A percentile compares a stretch with the other conserved stretches of the same genome.
These are phyloP conservation scores for Syritta pipiens DNA, from an alignment of 2,888 invertebrate species.

Conservation along the genomic window DNA sequence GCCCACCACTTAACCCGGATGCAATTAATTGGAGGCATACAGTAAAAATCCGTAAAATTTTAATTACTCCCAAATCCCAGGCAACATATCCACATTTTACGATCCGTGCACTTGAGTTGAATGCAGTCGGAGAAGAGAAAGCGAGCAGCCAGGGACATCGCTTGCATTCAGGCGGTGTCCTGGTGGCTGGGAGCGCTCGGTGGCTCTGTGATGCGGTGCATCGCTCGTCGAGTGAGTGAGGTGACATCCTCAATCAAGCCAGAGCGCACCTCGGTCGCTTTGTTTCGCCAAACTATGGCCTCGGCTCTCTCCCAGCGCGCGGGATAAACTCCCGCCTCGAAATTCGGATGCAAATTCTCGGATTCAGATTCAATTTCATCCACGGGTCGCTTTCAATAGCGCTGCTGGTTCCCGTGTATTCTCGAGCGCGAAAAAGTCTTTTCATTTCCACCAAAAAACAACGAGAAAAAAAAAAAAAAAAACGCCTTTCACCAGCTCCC, in stretches of 20 bases:
- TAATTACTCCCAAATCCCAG: conserved; percentile 51
- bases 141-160: not conserved
- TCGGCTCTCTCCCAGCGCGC: too few species aligned
- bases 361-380: conserved; percentile 50
- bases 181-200: too few species aligned
- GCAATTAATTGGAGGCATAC: conserved; percentile 52
- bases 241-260: conserved; percentile 35
- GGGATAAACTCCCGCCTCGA: conserved; percentile 7
- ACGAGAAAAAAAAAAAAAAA: not conserved
- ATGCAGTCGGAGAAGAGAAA: too few species aligned
- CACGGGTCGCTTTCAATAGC: conserved; percentile 30
- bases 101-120: conserved; percentile 7
- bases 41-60: conserved; percentile 28
- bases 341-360: conserved; percentile 51
- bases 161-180: not conserved
- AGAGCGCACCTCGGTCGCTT: not conserved
- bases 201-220: not conserved
- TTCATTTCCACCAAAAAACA: conserved; percentile 22
- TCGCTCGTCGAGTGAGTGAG: not conserved
- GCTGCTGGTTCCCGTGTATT: not conserved
- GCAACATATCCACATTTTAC: conserved; percentile 18
- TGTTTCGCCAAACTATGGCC: conserved; percentile 24
- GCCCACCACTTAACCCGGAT: conserved; percentile 32
- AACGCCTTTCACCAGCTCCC: not conserved
- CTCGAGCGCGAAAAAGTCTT: conserved; percentile 30